phyloP scores from a whole-genome alignment of 1,140 invertebrate species.

The Triops cancriformis region DNA sequence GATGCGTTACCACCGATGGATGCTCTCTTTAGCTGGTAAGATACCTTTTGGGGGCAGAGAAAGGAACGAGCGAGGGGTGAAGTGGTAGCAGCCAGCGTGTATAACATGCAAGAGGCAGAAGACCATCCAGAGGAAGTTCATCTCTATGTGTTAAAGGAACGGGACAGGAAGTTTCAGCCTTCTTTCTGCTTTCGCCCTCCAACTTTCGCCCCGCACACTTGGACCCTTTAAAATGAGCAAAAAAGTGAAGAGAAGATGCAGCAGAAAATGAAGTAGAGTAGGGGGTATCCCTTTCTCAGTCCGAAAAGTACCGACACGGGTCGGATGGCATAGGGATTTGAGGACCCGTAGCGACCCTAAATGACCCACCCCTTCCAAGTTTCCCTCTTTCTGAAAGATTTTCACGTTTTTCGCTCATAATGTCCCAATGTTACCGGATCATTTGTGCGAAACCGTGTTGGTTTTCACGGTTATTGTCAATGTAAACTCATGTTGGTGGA shows the following conservation, averaged over 20 bases:
- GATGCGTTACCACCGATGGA: background rate
- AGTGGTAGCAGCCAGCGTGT: background rate
- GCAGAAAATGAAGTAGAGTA: background rate
- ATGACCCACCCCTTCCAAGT: background rate
- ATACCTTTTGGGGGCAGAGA: background rate
- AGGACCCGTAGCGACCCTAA: too few species aligned
- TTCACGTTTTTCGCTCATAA: background rate
- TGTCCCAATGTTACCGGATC: background rate
- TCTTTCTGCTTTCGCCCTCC: background rate
- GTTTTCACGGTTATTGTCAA: background rate
- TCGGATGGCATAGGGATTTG: background rate
- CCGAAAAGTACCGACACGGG: background rate
- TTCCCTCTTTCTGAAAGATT: background rate
- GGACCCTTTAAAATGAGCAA: background rate
- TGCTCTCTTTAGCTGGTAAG: background rate
- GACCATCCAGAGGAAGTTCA: slow-evolving; percentile 10
- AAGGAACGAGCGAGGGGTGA: background rate
- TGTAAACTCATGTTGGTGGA: background rate
- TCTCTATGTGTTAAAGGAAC: background rate
- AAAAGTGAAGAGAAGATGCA: background rate
- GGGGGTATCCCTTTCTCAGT: background rate
- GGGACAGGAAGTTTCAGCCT: slow-evolving; percentile 4
- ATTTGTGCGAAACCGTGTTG: background rate
- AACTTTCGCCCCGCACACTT: background rate
- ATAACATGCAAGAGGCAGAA: background rate